Base-by-base conservation (phyloP, 35 echinoderm and acorn worm species). In the Chiridota heheva region DNA sequence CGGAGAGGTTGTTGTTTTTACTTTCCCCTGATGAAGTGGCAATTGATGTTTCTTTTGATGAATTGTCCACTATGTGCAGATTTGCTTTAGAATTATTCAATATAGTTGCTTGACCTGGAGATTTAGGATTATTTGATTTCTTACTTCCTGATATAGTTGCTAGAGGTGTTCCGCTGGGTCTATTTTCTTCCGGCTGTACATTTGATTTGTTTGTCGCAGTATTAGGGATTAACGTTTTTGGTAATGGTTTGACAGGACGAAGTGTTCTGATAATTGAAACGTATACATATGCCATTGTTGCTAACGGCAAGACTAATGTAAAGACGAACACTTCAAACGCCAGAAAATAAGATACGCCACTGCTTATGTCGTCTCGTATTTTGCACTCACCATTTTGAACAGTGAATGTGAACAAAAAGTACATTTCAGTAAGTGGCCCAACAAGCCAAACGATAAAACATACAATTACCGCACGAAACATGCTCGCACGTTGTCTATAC, bases 281-380 rank as follows among this genome's bases (percentile, higher is more conserved):
- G 62, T 82, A 82, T 17, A 66, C 79, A 57, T 46, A 82, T 1
- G 60, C 43, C 79, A 82, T 82, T 29, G 45, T 66, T 2, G 34
- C 60, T 25, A 82, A 7, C 12, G 79, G 79, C 15, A 82, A 68
- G 32, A 83, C 61, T 13, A 67, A 51, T n/a, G 61, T 68, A 40
- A 83, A 66, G 17, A 34, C 61, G 43, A 83, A 83, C 2, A 83
- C 80, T 44, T 69, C 25, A 1, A 83, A 77, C 26, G 73, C 73
- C n/a, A n/a, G n/a, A n/a, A n/a, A 60, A 77, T 77, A 17, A 55
- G 31, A 35, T 77, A 77, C 49, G 56, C 73, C 20, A 47, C 73
- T 58, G 48, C 48, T 27, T 55, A 36, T 8, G 22, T 51, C 51
- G 60, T 26, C 8, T 15, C 2, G 8, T 60, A 58, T 77, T 29